phyloP scores from a whole-genome alignment of 2,797 vertebrate species.

The Eidolon dupreanum region DNA sequence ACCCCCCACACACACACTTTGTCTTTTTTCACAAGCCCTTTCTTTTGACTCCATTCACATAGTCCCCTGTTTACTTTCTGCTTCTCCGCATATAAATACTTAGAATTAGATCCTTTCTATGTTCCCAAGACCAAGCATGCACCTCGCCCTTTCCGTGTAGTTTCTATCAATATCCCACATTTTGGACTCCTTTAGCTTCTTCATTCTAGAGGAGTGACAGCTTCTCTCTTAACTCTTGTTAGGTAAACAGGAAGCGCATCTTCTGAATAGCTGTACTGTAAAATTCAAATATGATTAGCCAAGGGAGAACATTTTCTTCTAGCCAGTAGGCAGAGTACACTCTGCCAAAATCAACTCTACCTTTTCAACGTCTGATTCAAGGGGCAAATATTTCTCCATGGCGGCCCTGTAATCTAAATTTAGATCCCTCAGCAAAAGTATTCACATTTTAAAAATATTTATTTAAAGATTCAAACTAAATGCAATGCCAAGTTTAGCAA shows the following conservation, averaged over 20 bases:
- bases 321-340: background rate
- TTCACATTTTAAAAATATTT: constrained; percentile 13
- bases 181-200: background rate
- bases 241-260: background rate
- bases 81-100: background rate
- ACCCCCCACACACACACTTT: background rate
- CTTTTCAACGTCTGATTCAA: background rate
- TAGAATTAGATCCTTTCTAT: background rate
- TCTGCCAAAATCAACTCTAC: constrained; percentile 36
- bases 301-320: background rate
- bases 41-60: background rate
- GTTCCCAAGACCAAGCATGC: background rate
- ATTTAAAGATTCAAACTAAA: constrained; percentile 40
- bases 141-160: background rate
- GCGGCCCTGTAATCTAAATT: constrained; percentile 23
- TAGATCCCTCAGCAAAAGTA: constrained; percentile 18
- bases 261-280: constrained; percentile 29
- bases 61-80: background rate
- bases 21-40: background rate
- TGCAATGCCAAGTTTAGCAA: background rate
- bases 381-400: constrained; percentile 3
- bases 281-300: constrained; percentile 14
- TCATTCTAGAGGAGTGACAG: background rate
- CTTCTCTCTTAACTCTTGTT: background rate
- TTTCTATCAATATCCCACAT: background rate